These are phyloP conservation scores for Panorpa germanica DNA, from an alignment of 2,888 invertebrate species.

Conservation along the genomic window DNA sequence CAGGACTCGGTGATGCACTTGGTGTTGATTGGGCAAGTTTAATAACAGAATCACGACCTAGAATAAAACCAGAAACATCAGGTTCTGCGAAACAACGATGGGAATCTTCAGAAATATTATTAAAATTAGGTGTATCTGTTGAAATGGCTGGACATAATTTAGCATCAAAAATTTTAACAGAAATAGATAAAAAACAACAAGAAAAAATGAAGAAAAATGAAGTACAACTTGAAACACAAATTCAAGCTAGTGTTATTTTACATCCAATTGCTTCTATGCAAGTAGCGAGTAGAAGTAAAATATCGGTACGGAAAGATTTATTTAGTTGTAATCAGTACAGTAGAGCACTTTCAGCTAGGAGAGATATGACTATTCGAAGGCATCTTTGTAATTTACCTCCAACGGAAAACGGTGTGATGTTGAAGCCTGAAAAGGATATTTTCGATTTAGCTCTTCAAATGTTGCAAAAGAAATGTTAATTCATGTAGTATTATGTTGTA, in stretches of 20 bases:
- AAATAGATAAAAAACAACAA: constrained; percentile 19
- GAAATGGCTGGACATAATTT: constrained; percentile 54
- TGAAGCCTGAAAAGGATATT: no score
- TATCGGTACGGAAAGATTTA: constrained; percentile 37
- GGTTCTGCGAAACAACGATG: constrained; percentile 50
- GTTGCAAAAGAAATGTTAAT: no score
- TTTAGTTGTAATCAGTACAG: constrained; percentile 60
- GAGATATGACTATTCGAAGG: constrained; percentile 54
- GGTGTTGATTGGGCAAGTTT: constrained; percentile 92
- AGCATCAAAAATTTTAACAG: constrained; percentile 25
- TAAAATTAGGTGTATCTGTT: constrained; percentile 63
- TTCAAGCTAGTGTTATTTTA: constrained; percentile 19
- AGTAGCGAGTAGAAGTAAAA: constrained; percentile 38
- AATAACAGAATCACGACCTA: constrained; percentile 53
- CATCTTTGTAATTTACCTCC: constrained; percentile 49
- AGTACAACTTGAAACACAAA: constrained; percentile 16
- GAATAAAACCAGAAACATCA: constrained; percentile 20
- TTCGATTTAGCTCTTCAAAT: no score
- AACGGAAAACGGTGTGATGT: constrained; percentile 36
- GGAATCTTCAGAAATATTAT: constrained; percentile 60
- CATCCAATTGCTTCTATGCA: constrained; percentile 28
- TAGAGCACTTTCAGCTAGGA: constrained; percentile 58
- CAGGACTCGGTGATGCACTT: constrained; percentile 71
- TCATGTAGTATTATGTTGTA: no score
- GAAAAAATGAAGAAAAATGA: constrained; percentile 12